These are phyloP conservation scores for Hoplodrina ambigua DNA, from an alignment of 2,888 invertebrate species.

Conservation along the genomic window DNA sequence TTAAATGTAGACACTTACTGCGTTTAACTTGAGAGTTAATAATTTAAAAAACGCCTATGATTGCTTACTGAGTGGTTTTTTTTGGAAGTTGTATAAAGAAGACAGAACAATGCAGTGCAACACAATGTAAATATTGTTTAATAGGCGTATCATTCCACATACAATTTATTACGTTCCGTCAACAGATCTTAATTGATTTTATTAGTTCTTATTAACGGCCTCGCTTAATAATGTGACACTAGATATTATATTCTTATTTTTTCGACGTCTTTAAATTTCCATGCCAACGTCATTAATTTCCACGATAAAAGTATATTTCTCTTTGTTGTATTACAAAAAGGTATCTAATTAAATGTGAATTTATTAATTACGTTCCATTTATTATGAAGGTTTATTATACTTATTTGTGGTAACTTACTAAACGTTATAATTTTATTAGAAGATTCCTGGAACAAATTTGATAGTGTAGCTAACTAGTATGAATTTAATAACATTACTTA, in stretches of 20 bases:
- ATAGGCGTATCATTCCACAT: slow-evolving; percentile 2
- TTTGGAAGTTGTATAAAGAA: too few species aligned
- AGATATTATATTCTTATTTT: neutral
- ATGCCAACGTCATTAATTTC: neutral
- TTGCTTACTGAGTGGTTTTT: too few species aligned
- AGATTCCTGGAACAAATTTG: neutral
- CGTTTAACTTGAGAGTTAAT: neutral
- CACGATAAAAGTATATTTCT: neutral
- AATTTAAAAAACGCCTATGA: neutral
- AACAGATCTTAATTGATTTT: slow-evolving; percentile 27
- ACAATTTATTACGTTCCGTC: slow-evolving; percentile 4
- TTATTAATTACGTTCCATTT: slow-evolving; percentile 13
- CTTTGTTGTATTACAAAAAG: slow-evolving; percentile 20
- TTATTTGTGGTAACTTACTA: neutral
- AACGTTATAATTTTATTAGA: too few species aligned
- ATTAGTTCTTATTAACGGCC: slow-evolving; percentile 11
- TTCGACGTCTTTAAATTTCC: neutral
- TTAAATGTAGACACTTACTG: neutral
- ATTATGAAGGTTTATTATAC: slow-evolving; percentile 3
- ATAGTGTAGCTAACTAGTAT: neutral
- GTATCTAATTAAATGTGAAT: slow-evolving; percentile 21
- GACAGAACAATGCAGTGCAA: neutral
- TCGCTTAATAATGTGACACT: neutral
- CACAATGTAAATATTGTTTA: neutral
- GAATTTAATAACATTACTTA: neutral